phyloP scores from a whole-genome alignment of 2,888 invertebrate genomes.

The Euphydryas editha region DNA sequence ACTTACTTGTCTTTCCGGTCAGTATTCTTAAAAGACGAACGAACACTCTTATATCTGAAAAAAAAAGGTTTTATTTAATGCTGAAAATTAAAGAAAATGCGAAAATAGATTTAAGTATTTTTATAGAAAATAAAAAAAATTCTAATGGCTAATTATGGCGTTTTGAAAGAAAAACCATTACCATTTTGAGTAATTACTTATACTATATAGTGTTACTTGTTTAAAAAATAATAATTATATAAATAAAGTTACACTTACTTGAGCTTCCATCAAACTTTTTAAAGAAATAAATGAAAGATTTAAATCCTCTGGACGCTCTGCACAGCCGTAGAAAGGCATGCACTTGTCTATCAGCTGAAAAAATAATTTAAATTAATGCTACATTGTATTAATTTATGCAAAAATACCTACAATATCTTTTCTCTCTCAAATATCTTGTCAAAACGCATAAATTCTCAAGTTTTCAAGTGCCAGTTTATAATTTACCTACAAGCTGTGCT shows the following conservation, averaged over 20 bases:
- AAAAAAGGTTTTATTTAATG: slow-evolving; percentile 11
- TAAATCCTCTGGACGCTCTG: slow-evolving; percentile 18
- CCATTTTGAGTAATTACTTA: background rate
- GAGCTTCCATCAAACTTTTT: slow-evolving; percentile 52
- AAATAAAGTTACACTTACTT: slow-evolving; percentile 50
- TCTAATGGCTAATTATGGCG: too few relatives aligned
- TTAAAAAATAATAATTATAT: background rate
- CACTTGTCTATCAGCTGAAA: slow-evolving; percentile 19
- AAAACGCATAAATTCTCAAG: too few relatives aligned
- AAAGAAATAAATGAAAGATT: slow-evolving; percentile 47
- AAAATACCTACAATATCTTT: too few relatives aligned
- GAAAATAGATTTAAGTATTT: background rate
- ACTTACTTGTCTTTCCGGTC: slow-evolving; percentile 51
- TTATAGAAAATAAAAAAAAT: background rate
- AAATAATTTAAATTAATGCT: background rate
- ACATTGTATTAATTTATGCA: background rate
- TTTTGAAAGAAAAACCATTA: too few relatives aligned
- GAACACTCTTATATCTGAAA: slow-evolving; percentile 54
- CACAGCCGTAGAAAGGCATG: slow-evolving; percentile 24
- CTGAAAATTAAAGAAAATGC: background rate
- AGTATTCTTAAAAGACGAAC: slow-evolving; percentile 51
- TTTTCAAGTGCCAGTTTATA: too few relatives aligned
- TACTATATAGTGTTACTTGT: background rate
- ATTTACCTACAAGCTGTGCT: too few relatives aligned
- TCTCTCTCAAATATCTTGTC: too few relatives aligned